These are phyloP conservation scores for Lordiphosa collinella DNA, from an alignment of 1,140 invertebrate species.

Conservation along the genomic window DNA sequence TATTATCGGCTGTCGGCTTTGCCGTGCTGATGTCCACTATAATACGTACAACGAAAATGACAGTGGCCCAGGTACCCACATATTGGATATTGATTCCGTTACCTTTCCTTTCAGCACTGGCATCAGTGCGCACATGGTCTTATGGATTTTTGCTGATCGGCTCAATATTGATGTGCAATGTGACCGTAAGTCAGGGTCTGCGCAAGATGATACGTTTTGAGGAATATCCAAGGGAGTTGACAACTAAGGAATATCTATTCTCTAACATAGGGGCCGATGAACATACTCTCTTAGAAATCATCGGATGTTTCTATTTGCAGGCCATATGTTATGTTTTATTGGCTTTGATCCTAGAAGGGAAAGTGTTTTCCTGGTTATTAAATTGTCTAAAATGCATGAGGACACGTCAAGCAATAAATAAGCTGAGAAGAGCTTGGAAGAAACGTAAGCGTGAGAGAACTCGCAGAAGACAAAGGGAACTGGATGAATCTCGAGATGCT, in stretches of 20 bases:
- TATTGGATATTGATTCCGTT: slow-evolving; percentile 34
- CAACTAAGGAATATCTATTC: slow-evolving; percentile 3
- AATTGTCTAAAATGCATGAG: background rate
- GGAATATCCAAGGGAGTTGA: background rate
- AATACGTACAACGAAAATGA: slow-evolving; percentile 16
- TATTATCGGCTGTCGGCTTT: slow-evolving; percentile 6
- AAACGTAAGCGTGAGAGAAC: background rate
- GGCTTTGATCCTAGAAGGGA: slow-evolving; percentile 3
- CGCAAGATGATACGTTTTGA: slow-evolving; percentile 26
- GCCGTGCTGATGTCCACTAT: slow-evolving; percentile 18
- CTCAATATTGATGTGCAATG: slow-evolving; percentile 34
- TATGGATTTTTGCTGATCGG: background rate
- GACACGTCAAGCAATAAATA: background rate
- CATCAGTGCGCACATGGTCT: background rate
- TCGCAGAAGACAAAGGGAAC: background rate
- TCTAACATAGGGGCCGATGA: slow-evolving; percentile 9
- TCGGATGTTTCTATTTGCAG: slow-evolving; percentile 23
- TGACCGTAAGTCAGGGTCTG: slow-evolving; percentile 32
- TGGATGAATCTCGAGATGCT: background rate
- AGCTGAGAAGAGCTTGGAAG: background rate
- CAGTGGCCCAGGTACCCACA: slow-evolving; percentile 24
- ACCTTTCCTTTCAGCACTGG: slow-evolving; percentile 17
- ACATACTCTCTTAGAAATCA: background rate
- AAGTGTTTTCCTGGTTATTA: background rate
- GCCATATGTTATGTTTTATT: slow-evolving; percentile 10